Percentiles rank a stretch among this genome's conserved stretches.
phyloP scores from a whole-genome alignment of 2,113 vertebrate genomes.

The Delphinapterus leucas region DNA sequence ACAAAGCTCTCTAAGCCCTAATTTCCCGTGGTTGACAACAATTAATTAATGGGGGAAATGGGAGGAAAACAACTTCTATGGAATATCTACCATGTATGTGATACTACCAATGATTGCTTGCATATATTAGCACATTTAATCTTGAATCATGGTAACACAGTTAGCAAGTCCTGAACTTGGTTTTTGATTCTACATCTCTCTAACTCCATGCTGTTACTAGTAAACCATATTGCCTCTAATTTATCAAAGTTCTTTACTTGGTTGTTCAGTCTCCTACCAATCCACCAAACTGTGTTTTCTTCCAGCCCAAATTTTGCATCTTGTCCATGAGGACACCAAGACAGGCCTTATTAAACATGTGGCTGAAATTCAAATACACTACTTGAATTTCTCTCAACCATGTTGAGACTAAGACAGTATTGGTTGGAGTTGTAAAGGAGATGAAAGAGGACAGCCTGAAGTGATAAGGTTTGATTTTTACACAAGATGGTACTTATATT shows the following conservation, averaged over 20 bases:
- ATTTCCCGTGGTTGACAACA: not conserved
- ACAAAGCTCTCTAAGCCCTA: not conserved
- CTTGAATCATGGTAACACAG: not conserved
- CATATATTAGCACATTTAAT: not conserved
- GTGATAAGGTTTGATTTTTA: not conserved
- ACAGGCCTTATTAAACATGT: not conserved
- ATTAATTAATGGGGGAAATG: not conserved
- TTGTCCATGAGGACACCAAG: not conserved
- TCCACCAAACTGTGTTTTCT: not conserved
- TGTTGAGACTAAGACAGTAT: not conserved
- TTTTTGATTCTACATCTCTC: not conserved
- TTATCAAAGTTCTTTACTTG: not conserved
- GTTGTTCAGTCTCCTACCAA: not conserved
- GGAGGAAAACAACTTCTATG: constrained; percentile 26
- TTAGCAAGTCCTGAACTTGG: not conserved
- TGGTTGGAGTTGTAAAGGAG: not conserved
- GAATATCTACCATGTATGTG: not conserved
- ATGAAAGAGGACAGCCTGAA: not conserved
- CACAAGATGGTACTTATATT: not conserved
- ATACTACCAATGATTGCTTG: not conserved
- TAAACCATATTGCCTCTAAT: not conserved
- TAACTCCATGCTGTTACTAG: not conserved
- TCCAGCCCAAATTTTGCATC: not conserved
- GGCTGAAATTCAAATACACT: not conserved
- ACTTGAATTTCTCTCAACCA: not conserved